Evolutionary conservation across 1,140 invertebrate genomes (phyloP).

Genomic region (Microplitis demolitor): DNA sequence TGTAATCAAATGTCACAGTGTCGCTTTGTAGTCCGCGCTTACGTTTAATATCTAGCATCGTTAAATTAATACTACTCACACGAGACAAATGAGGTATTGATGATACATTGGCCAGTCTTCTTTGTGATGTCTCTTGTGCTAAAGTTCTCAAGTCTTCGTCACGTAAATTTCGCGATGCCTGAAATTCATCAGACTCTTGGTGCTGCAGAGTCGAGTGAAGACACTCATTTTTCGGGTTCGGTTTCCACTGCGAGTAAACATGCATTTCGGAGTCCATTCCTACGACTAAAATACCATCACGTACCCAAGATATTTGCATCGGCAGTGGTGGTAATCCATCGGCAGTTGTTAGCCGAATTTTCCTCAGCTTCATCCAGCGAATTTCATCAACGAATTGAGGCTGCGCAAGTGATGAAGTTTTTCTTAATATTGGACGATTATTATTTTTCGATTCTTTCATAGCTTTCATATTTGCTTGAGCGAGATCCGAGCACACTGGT

Average conservation of each 20-base stretch:
- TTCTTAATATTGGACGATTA: slow-evolving; percentile 81
- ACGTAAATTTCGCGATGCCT: slow-evolving; percentile 75
- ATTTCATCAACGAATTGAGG: slow-evolving; percentile 85
- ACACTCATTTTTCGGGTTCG: slow-evolving; percentile 65
- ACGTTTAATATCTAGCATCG: slow-evolving; percentile 74
- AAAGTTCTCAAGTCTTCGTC: slow-evolving; percentile 80
- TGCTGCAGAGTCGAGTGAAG: slow-evolving; percentile 55
- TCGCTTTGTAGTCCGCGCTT: slow-evolving; percentile 69
- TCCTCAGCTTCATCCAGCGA: slow-evolving; percentile 94
- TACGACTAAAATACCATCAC: slow-evolving; percentile 95
- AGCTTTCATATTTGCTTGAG: slow-evolving; percentile 86
- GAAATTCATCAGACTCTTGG: slow-evolving; percentile 68
- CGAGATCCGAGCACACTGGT: slow-evolving; percentile 85
- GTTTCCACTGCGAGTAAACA: slow-evolving; percentile 98
- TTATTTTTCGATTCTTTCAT: slow-evolving; percentile 82
- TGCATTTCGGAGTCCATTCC: slow-evolving; percentile 99
- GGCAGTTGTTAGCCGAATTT: slow-evolving; percentile 89
- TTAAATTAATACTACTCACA: slow-evolving; percentile 81
- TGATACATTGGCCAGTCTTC: slow-evolving; percentile 71
- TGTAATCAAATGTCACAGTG: slow-evolving; percentile 70
- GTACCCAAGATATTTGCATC: slow-evolving; percentile 98
- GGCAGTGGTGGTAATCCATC: slow-evolving; percentile 95
- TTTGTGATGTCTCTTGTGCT: slow-evolving; percentile 72
- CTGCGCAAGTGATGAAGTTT: slow-evolving; percentile 84
- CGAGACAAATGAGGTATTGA: slow-evolving; percentile 81